phyloP scores from a whole-genome alignment of 2,797 vertebrate genomes.

The Phalanger gymnotis region DNA sequence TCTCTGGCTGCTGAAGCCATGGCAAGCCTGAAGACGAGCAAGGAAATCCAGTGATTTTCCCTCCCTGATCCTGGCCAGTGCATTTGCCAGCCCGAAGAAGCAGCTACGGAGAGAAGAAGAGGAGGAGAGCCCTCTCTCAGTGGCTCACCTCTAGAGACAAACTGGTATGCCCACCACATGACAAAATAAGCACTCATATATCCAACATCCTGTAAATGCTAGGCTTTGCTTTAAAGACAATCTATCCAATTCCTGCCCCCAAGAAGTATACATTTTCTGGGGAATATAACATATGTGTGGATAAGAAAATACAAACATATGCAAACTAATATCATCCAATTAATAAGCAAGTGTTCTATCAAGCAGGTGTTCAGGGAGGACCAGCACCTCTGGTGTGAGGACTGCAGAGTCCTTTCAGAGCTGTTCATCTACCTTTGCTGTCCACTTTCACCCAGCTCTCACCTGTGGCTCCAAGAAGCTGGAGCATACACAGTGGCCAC shows the following conservation, averaged over 20 bases:
- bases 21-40: slow-evolving; percentile 75
- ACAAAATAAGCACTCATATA: slow-evolving; percentile 56
- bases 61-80: slow-evolving; percentile 74
- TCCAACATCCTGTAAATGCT: background rate
- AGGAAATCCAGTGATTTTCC: slow-evolving; percentile 78
- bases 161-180: slow-evolving; percentile 26
- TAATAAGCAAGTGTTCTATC: background rate
- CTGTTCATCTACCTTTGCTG: too few relatives aligned
- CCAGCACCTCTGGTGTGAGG: background rate
- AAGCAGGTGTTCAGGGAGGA: background rate
- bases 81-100: slow-evolving; percentile 51
- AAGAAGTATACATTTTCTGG: background rate
- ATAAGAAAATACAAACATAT: background rate
- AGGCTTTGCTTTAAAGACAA: slow-evolving; percentile 59
- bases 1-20: slow-evolving; percentile 35
- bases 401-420: background rate
- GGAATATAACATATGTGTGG: background rate
- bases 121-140: slow-evolving; percentile 27
- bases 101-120: slow-evolving; percentile 72
- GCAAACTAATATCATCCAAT: background rate
- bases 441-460: background rate
- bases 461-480: background rate
- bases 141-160: slow-evolving; percentile 9
- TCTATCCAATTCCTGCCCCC: background rate
- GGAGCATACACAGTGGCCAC: background rate